Evolutionary conservation across 2,113 vertebrate species (phyloP), one percentile per base, ranked within the genome.

Genomic region (Aspidoscelis tigris): DNA sequence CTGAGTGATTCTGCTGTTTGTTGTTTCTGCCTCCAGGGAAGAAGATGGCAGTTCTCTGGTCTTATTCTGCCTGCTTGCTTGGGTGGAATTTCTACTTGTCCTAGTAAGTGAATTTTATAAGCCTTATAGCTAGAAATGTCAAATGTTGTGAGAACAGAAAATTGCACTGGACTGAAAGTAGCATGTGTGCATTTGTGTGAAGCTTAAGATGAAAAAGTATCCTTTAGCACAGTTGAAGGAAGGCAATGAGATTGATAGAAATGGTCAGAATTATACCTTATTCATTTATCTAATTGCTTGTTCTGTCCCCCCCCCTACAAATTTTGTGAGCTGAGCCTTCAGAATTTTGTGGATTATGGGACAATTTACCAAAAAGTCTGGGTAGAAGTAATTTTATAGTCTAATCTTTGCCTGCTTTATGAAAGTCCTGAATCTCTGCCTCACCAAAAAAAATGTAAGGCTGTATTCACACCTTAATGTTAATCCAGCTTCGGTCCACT

Each of bases 131-230:
- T 75, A 82, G 14, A 82, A 65, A 74, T 75, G 81, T 82, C 71
- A 74, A 65, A 61, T 82, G 41, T 26, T 39, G n/a, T n/a, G 55
- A 64, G 55, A 82, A 41, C 71, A 82, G 41, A 65, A 82, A 75
- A 82, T 82, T 66, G 41, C 58, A 33, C 65, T 74, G 71, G 24
- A 75, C 24, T 82, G 81, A 47, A 65, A 65, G 41, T 44, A 44
- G 53, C 53, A 82, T 70, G 53, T 55, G 66, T 70, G n/a, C 68
- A 58, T 75, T 82, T 75, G 41, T 82, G 26, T 82, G 58, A 75
- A 8, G 71, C 24, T 65, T 75, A 65, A 26, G 26, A 12, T 47
- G 26, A 73, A 64, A 55, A 2, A 65, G 2, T 11, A 14, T 47
- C 41, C 5, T 72, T 21, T 41, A 55, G 47, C 26, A 55, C 16